Evolutionary conservation across 2,797 vertebrate species (phyloP), one percentile per base, ranked within the genome.

Genomic region (Sebastes aleutianus): DNA sequence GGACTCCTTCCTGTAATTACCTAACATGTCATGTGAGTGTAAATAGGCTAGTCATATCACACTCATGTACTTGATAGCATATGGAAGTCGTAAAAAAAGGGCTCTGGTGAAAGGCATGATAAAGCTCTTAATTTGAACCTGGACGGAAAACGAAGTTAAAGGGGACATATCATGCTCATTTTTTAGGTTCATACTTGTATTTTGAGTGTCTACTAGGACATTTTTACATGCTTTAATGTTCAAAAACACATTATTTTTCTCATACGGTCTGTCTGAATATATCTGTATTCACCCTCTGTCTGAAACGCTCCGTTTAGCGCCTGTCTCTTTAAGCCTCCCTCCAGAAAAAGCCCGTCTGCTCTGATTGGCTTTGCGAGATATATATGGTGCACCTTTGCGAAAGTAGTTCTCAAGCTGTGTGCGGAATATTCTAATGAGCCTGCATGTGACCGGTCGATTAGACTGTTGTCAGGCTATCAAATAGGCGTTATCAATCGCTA

Each of bases 111-210:
- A 75, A 76, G 47, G 39, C 6, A 10, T 22, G 70, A 78, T 68
- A 24, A 86, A 76, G 27, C 54, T 39, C 39, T 84, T 82, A n/a
- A 27, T 81, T 87, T 79, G 70, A 70, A 81, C 78, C 83, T 50
- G 53, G 63, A 79, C 78, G 74, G 79, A 76, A 85, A 50, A 61
- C 3, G 68, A 82, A 72, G 20, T n/a, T 54, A 50, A 50, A 50
- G 47, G 47, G 18, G 8, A 50, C 18, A 50, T 50, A 50, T 50
- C 43, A 18, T 20, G 47, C 47, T 50, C 18, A 50, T 50, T 50
- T 50, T 47, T 50, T 20, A 50, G 47, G 47, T 20, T 50, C 18
- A 50, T 50, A 9, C 8, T 50, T 50, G 18, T 50, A 2, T 50
- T 50, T 50, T 50, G 18, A 4, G 18, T 50, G 8, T 50, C 47